Conservation (phyloP, 2,113 vertebrate species). For the Oreotrochilus melanogaster region DNA sequence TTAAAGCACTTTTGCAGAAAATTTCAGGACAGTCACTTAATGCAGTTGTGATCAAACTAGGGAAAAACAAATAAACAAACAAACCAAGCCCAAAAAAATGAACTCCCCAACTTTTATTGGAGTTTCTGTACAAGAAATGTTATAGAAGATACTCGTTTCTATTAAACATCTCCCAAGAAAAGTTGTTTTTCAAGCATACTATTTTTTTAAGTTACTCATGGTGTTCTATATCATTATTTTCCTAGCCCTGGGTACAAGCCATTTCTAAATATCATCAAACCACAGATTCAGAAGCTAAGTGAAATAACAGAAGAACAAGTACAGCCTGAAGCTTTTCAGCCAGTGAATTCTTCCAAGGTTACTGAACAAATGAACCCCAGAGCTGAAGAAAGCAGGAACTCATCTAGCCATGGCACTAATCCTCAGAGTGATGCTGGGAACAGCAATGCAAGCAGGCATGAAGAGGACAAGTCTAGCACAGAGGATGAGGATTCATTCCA, state of each 20-base stretch:
- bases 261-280: slow-evolving; percentile 92
- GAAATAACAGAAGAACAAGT: slow-evolving; percentile 85
- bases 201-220: not conserved
- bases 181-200: not conserved
- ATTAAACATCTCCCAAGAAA: not conserved
- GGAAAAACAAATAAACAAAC: too few relatives aligned
- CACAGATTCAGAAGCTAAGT: slow-evolving; percentile 90
- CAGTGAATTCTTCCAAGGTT: slow-evolving; percentile 82
- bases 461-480: slow-evolving; percentile 77
- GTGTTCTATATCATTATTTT: not conserved
- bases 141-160: not conserved
- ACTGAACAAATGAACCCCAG: slow-evolving; percentile 77
- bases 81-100: not conserved
- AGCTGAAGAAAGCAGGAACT: slow-evolving; percentile 84
- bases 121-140: not conserved
- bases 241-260: slow-evolving; percentile 96
- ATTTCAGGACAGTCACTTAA: not conserved
- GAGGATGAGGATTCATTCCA: slow-evolving; percentile 84
- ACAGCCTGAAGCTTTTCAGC: slow-evolving; percentile 91
- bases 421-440: slow-evolving; percentile 79
- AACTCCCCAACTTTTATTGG: not conserved
- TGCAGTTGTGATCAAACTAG: not conserved
- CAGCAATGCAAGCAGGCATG: slow-evolving; percentile 62
- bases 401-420: slow-evolving; percentile 72
- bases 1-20: not conserved